Base-by-base conservation (phyloP, 2,888 invertebrate species). In the Caenorhabditis doughertyi region DNA sequence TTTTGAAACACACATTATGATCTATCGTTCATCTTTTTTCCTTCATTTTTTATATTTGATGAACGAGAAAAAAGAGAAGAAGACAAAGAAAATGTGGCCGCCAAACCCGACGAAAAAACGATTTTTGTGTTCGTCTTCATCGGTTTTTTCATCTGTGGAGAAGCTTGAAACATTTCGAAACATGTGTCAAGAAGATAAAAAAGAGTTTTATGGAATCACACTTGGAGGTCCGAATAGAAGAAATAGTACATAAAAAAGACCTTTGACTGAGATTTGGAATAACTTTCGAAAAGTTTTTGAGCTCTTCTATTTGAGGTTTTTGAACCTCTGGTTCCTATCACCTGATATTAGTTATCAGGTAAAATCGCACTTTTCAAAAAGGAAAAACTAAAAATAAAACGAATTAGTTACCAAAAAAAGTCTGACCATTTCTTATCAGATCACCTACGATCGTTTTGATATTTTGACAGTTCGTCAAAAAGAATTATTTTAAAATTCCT, bases 11-110 rank as follows among this genome's bases (percentile, higher is more conserved):
- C 58, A 21, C 11, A 29, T 70, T 56, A 62, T 72, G 72, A 72
- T 72, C 32, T 72, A 72, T 72, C 62, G 62, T n/a, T 60, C 62
- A 42, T 51, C 49, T 71, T 23, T 32, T 39, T 35, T 23, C 39
- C 39, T 21, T 56, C 27, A 29, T 55, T 55, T 27, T 49, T 3
- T 7, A 56, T 23, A 58, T 58, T 58, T 39, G 39, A 58, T 58
- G 58, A 58, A 58, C 58, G 55, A 68, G 53, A 53, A 23, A 18
- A 56, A 23, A 18, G 39, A 42, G 39, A 44, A 27, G 49, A 21
- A 70, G 58, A 70, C 39, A 58, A 42, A 55, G 42, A 35, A 29
- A 56, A 56, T 56, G 58, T 58, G 39, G 39, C 58, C 58, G 58
- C 39, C 58, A 58, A 39, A 58, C 11, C 39, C n/a, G n/a, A 27